Conservation (phyloP, 2,113 vertebrate genomes). For the Leucoraja erinaceus region DNA sequence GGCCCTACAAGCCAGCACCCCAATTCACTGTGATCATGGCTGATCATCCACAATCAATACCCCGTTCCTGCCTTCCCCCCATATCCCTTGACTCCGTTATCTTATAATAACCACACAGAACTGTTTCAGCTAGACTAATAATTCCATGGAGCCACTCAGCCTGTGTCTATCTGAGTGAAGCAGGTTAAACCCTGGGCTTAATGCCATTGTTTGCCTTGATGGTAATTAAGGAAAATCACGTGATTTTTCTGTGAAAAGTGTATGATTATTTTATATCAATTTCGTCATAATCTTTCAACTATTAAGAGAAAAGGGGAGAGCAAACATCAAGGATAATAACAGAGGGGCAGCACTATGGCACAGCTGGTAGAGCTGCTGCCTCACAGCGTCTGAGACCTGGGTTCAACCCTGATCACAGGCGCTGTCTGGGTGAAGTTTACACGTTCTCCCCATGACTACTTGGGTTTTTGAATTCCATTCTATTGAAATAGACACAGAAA, state of each 20-base stretch:
- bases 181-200: background rate
- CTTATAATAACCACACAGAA: background rate
- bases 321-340: background rate
- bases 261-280: background rate
- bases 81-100: no score
- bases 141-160: background rate
- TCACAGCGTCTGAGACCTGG: no score
- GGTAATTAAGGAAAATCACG: background rate
- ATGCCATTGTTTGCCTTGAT: background rate
- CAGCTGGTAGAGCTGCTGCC: no score
- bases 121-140: background rate
- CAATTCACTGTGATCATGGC: no score
- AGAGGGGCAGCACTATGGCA: no score
- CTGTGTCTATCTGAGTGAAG: background rate
- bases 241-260: background rate
- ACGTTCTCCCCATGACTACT: no score
- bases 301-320: background rate
- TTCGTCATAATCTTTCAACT: background rate
- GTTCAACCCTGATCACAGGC: no score
- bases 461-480: no score
- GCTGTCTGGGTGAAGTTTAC: no score
- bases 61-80: no score
- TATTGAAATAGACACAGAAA: background rate
- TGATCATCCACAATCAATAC: no score
- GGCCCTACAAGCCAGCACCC: no score